A percentile compares a stretch with the other conserved stretches of the same genome.
These are phyloP conservation scores for Littorina saxatilis DNA, from an alignment of 1,140 invertebrate species.

Conservation along the genomic window DNA sequence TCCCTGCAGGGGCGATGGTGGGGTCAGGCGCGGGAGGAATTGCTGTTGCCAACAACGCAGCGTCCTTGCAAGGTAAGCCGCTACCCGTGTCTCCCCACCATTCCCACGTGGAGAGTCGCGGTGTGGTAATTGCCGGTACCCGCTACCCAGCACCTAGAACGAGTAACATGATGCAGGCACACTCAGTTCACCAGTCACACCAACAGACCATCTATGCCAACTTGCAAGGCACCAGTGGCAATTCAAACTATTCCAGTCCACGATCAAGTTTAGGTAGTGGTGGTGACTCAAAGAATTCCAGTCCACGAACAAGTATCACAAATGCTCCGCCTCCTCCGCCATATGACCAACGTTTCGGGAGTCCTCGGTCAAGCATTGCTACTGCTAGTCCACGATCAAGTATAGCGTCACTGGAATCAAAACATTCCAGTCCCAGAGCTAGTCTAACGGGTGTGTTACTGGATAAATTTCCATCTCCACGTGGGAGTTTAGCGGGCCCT, in stretches of 20 bases:
- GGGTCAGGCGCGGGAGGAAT: slow-evolving; percentile 13
- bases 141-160: slow-evolving; percentile 48
- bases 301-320: slow-evolving; percentile 79
- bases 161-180: slow-evolving; percentile 44
- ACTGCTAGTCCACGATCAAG: slow-evolving; percentile 77
- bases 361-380: slow-evolving; percentile 73
- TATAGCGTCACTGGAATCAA: slow-evolving; percentile 76
- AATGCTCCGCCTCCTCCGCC: slow-evolving; percentile 74
- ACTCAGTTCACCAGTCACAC: slow-evolving; percentile 40
- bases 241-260: slow-evolving; percentile 77
- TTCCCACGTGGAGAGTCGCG: slow-evolving; percentile 36
- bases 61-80: slow-evolving; percentile 28
- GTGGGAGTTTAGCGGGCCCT: slow-evolving; percentile 57
- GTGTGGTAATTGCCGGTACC: slow-evolving; percentile 42
- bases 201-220: slow-evolving; percentile 42
- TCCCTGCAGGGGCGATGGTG: slow-evolving; percentile 37
- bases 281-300: slow-evolving; percentile 79
- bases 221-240: slow-evolving; percentile 45
- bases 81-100: slow-evolving; percentile 21
- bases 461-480: slow-evolving; percentile 67
- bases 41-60: slow-evolving; percentile 28
- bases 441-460: slow-evolving; percentile 72
- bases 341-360: slow-evolving; percentile 74
- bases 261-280: slow-evolving; percentile 80
- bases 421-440: slow-evolving; percentile 78